Evolutionary conservation across 2,113 vertebrate species (phyloP), one percentile per base, ranked within the genome.

Genomic region (Pyrgilauda ruficollis): DNA sequence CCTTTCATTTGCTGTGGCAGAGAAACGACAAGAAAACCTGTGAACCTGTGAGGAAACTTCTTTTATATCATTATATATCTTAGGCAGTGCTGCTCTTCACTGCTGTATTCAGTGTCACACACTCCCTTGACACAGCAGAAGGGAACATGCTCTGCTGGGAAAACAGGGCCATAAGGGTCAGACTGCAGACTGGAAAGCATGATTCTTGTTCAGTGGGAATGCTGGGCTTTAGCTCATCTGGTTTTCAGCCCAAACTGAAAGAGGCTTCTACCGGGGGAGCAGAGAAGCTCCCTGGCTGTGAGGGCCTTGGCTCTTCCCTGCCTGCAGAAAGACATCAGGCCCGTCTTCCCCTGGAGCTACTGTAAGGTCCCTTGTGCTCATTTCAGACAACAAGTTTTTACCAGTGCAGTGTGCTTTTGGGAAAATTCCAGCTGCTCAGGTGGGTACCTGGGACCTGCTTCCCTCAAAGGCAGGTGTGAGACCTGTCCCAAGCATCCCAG

Each of bases 371-470:
- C 10, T 50, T 20, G 35, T 21, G 20, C 24, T 63, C 58, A 14
- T 39, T 66, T 35, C 19, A 53, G 52, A 24, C 41, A 56, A 12
- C n/a, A 39, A 18, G 30, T 10, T 52, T 75, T 61, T 28, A 70
- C 52, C 67, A 83, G 37, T 11, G 39, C 0, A 0, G 5, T 11
- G 49, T 8, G 22, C 33, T 41, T 15, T 6, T 2, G 2, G n/a
- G 44, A 62, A 53, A 72, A 44, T 26, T 49, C 52, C n/a, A 33
- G 43, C n/a, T 23, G 4, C 7, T 17, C 11, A 1, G 13, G 37
- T 10, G 43, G 8, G 15, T 63, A 19, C 28, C 30, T 47, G 61
- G 28, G 41, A 39, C 35, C 15, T 44, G 27, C 56, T 74, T 18
- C 28, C 27, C 18, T 14, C 24, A 30, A 26, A 35, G 49, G 21